Percentiles rank a stretch among this genome's conserved stretches.
Evolutionary conservation across 1,140 invertebrate genomes (phyloP).

Genomic region (Neomicropteryx cornuta): DNA sequence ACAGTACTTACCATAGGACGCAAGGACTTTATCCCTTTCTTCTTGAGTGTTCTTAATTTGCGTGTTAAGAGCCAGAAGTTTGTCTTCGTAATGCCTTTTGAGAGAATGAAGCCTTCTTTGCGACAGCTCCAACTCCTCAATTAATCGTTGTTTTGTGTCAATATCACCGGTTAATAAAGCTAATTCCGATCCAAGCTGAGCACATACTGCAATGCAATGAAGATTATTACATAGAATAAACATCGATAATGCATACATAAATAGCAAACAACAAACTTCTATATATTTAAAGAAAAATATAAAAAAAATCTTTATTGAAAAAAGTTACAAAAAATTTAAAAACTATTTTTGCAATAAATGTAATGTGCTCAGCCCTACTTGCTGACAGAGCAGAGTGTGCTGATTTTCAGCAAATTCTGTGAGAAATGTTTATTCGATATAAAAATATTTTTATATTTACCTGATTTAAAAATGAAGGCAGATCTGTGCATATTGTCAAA

Average conservation of each 20-base stretch:
- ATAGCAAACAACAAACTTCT: neutral
- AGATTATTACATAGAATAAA: too few relatives aligned
- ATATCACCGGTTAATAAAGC: slow-evolving; percentile 83
- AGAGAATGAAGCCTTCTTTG: slow-evolving; percentile 75
- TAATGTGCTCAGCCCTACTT: too few relatives aligned
- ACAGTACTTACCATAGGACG: slow-evolving; percentile 44
- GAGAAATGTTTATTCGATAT: too few relatives aligned
- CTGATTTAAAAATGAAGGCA: too few relatives aligned
- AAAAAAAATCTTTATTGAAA: neutral
- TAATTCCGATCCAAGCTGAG: slow-evolving; percentile 52
- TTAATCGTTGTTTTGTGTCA: slow-evolving; percentile 82
- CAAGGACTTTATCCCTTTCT: slow-evolving; percentile 87
- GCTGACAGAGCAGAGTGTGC: too few relatives aligned
- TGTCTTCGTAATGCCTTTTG: slow-evolving; percentile 88
- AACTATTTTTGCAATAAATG: too few relatives aligned
- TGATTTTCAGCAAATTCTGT: too few relatives aligned
- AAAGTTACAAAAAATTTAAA: neutral
- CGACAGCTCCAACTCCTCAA: slow-evolving; percentile 85
- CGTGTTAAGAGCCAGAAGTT: slow-evolving; percentile 76
- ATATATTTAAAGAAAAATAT: slow-evolving; percentile 2
- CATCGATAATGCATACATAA: neutral
- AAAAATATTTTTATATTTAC: too few relatives aligned
- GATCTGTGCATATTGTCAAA: too few relatives aligned
- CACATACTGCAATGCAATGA: slow-evolving; percentile 14
- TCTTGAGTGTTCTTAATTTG: slow-evolving; percentile 84